Conservation (phyloP, 2,888 invertebrate genomes). For the Limenitis arthemis region DNA sequence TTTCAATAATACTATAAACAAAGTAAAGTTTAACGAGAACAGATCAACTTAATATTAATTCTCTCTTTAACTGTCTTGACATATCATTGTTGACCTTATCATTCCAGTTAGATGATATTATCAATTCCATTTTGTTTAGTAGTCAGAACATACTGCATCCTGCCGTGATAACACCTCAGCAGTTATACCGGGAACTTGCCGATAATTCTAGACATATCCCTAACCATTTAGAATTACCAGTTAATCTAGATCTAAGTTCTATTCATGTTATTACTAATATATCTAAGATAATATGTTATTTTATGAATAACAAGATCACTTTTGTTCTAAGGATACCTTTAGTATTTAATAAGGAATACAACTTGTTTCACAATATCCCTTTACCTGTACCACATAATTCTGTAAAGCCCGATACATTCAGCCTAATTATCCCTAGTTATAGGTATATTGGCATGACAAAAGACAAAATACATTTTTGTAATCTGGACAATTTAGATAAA, state of each 20-base stretch:
- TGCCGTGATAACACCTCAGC: conserved; percentile 22
- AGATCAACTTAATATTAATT: conserved; percentile 8
- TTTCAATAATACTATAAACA: conserved; percentile 17
- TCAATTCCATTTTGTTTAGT: conserved; percentile 21
- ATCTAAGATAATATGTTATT: conserved; percentile 18
- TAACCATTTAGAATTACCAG: conserved; percentile 10
- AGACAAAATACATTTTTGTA: conserved; percentile 19
- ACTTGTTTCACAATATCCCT: conserved; percentile 16
- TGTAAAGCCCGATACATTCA: conserved; percentile 16
- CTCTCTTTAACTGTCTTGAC: conserved; percentile 14
- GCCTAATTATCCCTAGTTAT: conserved; percentile 14
- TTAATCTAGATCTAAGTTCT: conserved; percentile 11
- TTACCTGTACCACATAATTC: conserved; percentile 17
- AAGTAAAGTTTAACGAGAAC: conserved; percentile 12
- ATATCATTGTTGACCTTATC: conserved; percentile 13
- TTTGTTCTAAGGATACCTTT: conserved; percentile 15
- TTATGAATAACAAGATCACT: conserved; percentile 12
- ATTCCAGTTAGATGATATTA: conserved; percentile 17
- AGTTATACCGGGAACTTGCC: conserved; percentile 22
- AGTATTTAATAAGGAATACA: conserved; percentile 4
- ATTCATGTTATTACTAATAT: conserved; percentile 15
- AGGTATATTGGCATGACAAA: conserved; percentile 19
- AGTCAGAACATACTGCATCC: conserved; percentile 25
- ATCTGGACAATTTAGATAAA: conserved; percentile 4
- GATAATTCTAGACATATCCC: conserved; percentile 21